Evolutionary conservation across 2,888 invertebrate species (phyloP).

Genomic region (Ophion obscuratus): DNA sequence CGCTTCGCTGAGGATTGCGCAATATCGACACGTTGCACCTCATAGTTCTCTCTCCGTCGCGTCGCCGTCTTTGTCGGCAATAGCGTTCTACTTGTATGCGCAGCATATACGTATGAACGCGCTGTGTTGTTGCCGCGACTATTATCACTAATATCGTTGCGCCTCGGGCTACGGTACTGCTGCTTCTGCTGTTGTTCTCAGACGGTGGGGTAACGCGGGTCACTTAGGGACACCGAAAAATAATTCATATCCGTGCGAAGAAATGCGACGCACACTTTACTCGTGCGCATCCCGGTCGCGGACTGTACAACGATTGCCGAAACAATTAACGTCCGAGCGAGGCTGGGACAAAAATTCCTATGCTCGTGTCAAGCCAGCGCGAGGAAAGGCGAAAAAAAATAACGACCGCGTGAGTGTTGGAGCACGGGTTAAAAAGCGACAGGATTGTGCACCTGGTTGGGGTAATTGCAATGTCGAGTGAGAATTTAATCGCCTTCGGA

Average conservation of each 20-base stretch:
- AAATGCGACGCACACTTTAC: neutral
- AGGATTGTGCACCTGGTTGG: too few species aligned
- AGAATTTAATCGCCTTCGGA: too few species aligned
- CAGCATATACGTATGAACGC: neutral
- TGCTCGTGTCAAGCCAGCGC: too few species aligned
- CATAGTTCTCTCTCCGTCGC: constrained; percentile 39
- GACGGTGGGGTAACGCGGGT: constrained; percentile 28
- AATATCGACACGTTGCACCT: constrained; percentile 61
- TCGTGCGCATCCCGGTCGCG: neutral
- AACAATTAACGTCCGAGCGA: neutral
- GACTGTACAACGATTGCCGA: neutral
- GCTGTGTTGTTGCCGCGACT: constrained; percentile 7
- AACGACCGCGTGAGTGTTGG: too few species aligned
- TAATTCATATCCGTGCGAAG: neutral
- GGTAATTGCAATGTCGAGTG: too few species aligned
- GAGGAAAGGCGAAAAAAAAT: too few species aligned
- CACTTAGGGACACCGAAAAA: neutral
- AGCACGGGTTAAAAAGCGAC: too few species aligned
- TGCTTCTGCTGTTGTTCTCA: neutral
- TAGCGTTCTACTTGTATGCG: neutral
- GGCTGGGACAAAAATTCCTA: neutral
- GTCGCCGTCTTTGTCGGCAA: constrained; percentile 9
- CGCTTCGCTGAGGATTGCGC: constrained; percentile 52
- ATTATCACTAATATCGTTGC: neutral
- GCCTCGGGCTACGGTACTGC: constrained; percentile 2